Evolutionary conservation across 2,888 invertebrate species (phyloP), one percentile per base, ranked within the genome.

Genomic region (Mythimna ferrago): DNA sequence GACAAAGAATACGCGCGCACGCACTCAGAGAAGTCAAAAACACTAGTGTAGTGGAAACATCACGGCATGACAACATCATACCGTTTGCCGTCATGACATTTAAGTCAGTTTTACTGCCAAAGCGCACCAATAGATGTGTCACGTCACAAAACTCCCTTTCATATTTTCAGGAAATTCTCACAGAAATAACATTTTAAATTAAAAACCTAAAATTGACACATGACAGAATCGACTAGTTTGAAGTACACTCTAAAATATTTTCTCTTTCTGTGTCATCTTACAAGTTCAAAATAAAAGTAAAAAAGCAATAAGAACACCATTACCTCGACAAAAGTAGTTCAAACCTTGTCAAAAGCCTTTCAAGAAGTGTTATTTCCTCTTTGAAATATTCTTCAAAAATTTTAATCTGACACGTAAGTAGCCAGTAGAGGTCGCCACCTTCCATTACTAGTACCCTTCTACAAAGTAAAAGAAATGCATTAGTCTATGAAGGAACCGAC

Each of bases 391-490:
- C 44, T 60, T 48, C 2, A 5, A n/a, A 38, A 68, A 16, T 51
- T 53, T 41, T 32, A 54, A 75, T 7, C 53, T 16, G 61, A 62
- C 75, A 65, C 0, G 2, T 21, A 75, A 76, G 56, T 62, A 56
- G 54, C 66, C 54, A 35, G 19, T 26, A 76, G 69, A 66, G 62
- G 76, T 76, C 57, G 5, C 65, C 32, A 62, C 69, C 21, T 60
- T 54, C n/a, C 56, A 44, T 64, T 73, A 11, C 75, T 26, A 38
- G 21, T 57, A 54, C 51, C n/a, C 56, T 11, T 0, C 35, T 19
- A 0, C 21, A 56, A 61, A 54, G 56, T 62, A 56, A 72, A 82
- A 81, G 58, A 78, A 81, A 82, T 78, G 81, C 81, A 81, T 81
- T 81, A 78, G 75, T 71, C 16, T 21, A 21, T 67, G 51, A 56